Evolutionary conservation across 2,113 vertebrate genomes (phyloP).

Genomic region (Microtus ochrogaster): DNA sequence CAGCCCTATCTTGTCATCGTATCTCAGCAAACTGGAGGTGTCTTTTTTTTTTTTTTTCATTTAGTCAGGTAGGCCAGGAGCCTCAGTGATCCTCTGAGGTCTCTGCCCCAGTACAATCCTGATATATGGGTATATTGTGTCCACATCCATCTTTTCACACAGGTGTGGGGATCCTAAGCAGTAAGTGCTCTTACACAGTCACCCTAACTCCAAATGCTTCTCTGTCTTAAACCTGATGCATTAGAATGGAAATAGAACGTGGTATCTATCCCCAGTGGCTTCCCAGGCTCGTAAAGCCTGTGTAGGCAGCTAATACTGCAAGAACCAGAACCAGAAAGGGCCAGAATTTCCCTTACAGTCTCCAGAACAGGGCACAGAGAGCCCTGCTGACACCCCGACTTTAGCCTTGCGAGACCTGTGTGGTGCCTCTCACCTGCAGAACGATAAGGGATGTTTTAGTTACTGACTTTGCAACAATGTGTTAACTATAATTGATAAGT

Average conservation of each 20-base stretch:
- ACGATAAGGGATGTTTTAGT: not conserved
- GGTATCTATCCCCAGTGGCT: not conserved
- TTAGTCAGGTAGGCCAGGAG: not conserved
- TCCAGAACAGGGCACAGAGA: not conserved
- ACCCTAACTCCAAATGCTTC: not conserved
- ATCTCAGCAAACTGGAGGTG: not conserved
- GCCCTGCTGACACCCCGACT: accelerated
- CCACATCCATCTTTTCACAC: not conserved
- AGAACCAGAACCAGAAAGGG: not conserved
- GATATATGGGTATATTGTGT: too few species aligned
- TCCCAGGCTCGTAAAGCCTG: not conserved
- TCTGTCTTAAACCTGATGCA: not conserved
- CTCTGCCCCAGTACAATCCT: not conserved
- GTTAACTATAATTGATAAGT: not conserved
- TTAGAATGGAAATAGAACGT: too few species aligned
- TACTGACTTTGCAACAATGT: not conserved
- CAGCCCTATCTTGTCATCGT: not conserved
- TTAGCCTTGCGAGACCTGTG: not conserved
- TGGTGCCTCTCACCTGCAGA: not conserved
- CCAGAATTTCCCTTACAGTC: not conserved
- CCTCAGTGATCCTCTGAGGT: not conserved
- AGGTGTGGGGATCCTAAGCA: not conserved
- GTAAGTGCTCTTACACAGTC: not conserved
- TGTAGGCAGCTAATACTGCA: not conserved
- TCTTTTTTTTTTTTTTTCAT: too few species aligned